These are phyloP conservation scores for Leiothrix lutea DNA, from an alignment of 2,113 vertebrate genomes.

Conservation along the genomic window DNA sequence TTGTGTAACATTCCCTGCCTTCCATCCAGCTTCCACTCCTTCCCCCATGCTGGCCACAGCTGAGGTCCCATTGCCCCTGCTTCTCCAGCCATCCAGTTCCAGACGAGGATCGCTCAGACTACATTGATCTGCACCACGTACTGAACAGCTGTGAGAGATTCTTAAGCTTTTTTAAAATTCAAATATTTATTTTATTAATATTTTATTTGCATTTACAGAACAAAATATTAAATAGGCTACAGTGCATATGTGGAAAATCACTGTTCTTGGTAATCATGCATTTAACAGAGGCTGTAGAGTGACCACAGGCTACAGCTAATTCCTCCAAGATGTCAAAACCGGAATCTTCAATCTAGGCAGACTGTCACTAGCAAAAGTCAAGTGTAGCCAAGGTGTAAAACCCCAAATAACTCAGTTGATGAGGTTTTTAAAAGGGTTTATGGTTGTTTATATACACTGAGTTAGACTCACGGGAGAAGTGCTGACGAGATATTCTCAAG, in stretches of 20 bases:
- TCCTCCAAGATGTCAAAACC: neutral
- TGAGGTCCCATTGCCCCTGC: neutral
- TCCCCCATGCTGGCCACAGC: rapidly evolving
- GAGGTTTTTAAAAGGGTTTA: neutral
- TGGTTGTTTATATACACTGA: neutral
- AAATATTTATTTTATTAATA: neutral
- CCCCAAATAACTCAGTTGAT: neutral
- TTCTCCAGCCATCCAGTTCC: neutral
- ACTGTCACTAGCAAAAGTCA: neutral
- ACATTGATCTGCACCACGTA: neutral
- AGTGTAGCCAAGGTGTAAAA: neutral
- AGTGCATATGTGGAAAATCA: rapidly evolving
- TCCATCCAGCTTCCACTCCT: no score
- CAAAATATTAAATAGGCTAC: neutral
- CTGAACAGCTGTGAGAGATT: neutral
- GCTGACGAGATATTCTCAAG: neutral
- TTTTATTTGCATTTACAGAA: neutral
- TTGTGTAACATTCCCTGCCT: neutral
- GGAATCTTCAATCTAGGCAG: neutral
- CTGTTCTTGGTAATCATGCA: neutral
- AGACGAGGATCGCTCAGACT: neutral
- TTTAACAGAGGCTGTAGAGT: neutral
- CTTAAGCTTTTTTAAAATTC: neutral
- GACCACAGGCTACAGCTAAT: neutral
- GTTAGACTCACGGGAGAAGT: rapidly evolving